Conservation (phyloP, 2,797 vertebrate species). For the Octomys mimax region DNA sequence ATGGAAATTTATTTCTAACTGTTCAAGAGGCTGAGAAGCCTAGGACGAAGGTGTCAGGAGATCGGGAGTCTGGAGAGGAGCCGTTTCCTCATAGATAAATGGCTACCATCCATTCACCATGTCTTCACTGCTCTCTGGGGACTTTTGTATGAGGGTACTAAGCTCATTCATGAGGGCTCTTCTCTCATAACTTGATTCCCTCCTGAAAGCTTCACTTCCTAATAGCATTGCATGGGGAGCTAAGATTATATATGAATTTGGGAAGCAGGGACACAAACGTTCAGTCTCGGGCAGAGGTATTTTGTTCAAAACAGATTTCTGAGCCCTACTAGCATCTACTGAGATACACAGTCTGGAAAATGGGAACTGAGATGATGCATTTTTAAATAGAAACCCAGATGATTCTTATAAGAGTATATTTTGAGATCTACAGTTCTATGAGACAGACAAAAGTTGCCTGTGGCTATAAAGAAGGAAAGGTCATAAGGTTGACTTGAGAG, state of each 20-base stretch:
- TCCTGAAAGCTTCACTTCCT: not conserved
- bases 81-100: not conserved
- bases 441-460: not conserved
- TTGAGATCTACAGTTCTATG: conserved; percentile 5
- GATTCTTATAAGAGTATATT: conserved; percentile 26
- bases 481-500: not conserved
- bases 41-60: not conserved
- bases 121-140: not conserved
- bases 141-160: not conserved
- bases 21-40: not conserved
- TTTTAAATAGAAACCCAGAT: conserved; percentile 4
- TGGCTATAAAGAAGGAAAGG: not conserved
- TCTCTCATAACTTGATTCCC: not conserved
- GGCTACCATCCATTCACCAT: not conserved
- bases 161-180: not conserved
- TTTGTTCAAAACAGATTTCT: not conserved
- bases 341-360: not conserved
- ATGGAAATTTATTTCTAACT: not conserved
- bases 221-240: not conserved
- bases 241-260: not conserved
- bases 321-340: not conserved
- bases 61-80: not conserved
- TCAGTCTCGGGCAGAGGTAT: not conserved
- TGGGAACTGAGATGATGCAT: not conserved
- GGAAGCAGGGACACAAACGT: not conserved